Percentiles rank a stretch among this genome's conserved stretches.
Evolutionary conservation across 2,797 vertebrate genomes (phyloP).

Genomic region (Rhodeus uyekii): DNA sequence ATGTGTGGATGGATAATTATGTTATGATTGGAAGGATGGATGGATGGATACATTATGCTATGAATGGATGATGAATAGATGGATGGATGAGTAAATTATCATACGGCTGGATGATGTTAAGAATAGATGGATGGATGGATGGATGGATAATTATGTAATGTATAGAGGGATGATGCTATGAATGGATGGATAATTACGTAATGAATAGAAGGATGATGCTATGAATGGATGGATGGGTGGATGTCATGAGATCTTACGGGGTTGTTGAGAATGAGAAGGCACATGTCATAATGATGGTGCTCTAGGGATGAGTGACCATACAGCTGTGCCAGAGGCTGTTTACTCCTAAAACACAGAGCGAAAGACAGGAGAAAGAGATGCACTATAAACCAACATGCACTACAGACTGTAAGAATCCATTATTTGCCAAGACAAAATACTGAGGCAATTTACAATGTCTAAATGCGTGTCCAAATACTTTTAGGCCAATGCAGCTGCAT

Average conservation of each 20-base stretch:
- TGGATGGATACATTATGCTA: neutral
- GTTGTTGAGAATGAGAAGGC: conserved; percentile 69
- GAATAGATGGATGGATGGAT: neutral
- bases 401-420: neutral
- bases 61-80: neutral
- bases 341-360: conserved; percentile 57
- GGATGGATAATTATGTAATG: no score
- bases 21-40: neutral
- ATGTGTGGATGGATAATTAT: neutral
- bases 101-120: no score
- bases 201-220: no score
- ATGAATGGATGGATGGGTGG: neutral
- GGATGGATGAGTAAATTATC: neutral
- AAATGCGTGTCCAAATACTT: neutral
- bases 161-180: neutral
- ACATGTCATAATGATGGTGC: conserved; percentile 70
- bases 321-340: conserved; percentile 69
- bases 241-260: conserved; percentile 55
- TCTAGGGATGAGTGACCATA: conserved; percentile 69
- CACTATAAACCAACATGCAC: neutral
- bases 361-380: neutral
- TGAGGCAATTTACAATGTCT: neutral
- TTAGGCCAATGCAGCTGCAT: neutral
- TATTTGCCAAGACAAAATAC: neutral
- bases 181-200: neutral